A percentile compares a stretch with the other conserved stretches of the same genome.
Conservation (phyloP, 2,888 invertebrate species). For the Drosophila stalkeri region DNA sequence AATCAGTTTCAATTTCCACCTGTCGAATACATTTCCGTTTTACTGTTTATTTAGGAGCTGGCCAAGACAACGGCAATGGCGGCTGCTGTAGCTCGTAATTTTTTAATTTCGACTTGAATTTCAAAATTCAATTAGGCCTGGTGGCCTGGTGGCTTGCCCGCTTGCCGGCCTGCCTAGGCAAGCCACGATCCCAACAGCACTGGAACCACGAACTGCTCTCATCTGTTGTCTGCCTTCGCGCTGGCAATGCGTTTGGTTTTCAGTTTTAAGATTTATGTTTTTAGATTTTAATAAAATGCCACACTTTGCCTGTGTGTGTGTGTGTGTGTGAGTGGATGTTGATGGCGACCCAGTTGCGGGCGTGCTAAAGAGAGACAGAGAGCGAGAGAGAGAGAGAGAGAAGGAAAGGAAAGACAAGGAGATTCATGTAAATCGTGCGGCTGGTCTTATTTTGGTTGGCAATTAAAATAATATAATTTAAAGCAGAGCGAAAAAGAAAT, state of each 20-base stretch:
- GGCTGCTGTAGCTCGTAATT: conserved; percentile 58
- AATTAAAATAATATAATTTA: conserved; percentile 70
- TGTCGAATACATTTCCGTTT: conserved; percentile 78
- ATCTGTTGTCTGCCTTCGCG: conserved; percentile 30
- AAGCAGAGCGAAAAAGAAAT: conserved; percentile 27
- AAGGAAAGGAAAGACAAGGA: neutral
- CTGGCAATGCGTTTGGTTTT: conserved; percentile 52
- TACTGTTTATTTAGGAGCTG: conserved; percentile 66
- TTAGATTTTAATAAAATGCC: conserved; percentile 76
- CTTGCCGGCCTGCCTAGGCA: conserved; percentile 3
- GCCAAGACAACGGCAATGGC: conserved; percentile 1
- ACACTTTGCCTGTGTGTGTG: conserved; percentile 49
- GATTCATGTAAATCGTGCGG: conserved; percentile 52
- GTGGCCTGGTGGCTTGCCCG: conserved; percentile 34
- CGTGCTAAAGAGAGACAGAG: neutral
- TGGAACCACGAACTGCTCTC: conserved; percentile 16
- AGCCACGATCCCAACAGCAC: conserved; percentile 19
- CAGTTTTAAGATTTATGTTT: conserved; percentile 74
- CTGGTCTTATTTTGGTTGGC: conserved; percentile 29
- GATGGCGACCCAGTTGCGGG: conserved; percentile 13
- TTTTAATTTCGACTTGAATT: conserved; percentile 74
- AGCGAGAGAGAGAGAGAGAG: neutral
- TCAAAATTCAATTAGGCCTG: conserved; percentile 73
- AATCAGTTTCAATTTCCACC: conserved; percentile 80
- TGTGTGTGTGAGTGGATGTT: neutral